Conservation (phyloP, 2,888 invertebrate genomes). For the Ditylenchus weischeri region DNA sequence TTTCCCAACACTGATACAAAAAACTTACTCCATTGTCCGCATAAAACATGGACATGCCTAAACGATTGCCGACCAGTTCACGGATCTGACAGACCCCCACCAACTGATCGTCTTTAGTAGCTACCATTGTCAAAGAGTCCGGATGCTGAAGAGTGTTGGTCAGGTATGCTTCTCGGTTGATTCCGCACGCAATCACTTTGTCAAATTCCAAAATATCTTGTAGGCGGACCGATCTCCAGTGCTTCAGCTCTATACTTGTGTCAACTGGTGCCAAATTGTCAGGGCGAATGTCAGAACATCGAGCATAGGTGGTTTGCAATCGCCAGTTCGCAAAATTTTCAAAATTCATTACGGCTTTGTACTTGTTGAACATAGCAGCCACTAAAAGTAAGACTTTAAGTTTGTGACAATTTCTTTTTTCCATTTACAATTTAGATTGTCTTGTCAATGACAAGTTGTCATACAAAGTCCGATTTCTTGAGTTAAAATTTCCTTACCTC, state of each 20-base stretch:
- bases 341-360: not conserved
- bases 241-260: not conserved
- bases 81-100: conserved; percentile 5
- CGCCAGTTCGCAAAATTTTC: not conserved
- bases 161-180: not conserved
- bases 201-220: not conserved
- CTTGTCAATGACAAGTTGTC: not conserved
- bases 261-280: not conserved
- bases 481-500: not conserved
- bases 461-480: too few species aligned
- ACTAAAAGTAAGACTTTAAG: not conserved
- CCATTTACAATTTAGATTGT: not conserved
- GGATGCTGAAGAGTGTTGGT: not conserved
- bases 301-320: not conserved
- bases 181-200: not conserved
- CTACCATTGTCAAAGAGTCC: not conserved
- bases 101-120: not conserved
- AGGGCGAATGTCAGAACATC: not conserved
- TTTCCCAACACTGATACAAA: too few species aligned
- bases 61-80: not conserved
- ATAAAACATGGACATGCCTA: not conserved
- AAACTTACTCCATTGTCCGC: not conserved
- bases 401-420: not conserved
- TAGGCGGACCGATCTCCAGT: not conserved
- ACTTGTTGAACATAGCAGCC: not conserved